A percentile compares a stretch with the other conserved stretches of the same genome.
phyloP scores from a whole-genome alignment of 2,113 vertebrate genomes.

The Nesospiza acunhae region DNA sequence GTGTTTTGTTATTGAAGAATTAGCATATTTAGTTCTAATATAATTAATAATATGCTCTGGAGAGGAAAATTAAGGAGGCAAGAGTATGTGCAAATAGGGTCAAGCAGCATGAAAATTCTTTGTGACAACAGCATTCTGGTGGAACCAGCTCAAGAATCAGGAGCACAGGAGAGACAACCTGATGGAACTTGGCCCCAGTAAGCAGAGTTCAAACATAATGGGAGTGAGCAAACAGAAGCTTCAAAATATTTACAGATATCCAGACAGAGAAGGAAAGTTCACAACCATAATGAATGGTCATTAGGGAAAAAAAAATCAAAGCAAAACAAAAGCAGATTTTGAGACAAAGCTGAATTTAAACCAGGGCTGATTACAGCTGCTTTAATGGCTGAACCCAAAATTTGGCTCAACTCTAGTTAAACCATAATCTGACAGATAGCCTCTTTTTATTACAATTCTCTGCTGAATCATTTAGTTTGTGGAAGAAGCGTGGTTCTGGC shows the following conservation, averaged over 20 bases:
- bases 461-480: neutral
- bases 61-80: neutral
- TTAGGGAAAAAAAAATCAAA: neutral
- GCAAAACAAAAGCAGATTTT: neutral
- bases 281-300: neutral
- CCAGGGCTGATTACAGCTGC: neutral
- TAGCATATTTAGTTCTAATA: neutral
- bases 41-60: neutral
- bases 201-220: neutral
- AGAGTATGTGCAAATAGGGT: neutral
- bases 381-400: neutral
- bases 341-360: conserved; percentile 10
- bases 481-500: neutral
- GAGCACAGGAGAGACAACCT: neutral
- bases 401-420: neutral
- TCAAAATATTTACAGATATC: neutral
- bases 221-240: neutral
- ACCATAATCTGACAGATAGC: neutral
- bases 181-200: neutral
- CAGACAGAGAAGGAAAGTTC: neutral
- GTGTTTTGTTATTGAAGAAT: neutral
- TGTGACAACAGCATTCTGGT: neutral
- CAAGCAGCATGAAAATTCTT: neutral
- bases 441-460: neutral
- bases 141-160: neutral